A percentile compares a stretch with the other conserved stretches of the same genome.
Evolutionary conservation across 2,113 vertebrate genomes (phyloP).

Genomic region (Vidua macroura): DNA sequence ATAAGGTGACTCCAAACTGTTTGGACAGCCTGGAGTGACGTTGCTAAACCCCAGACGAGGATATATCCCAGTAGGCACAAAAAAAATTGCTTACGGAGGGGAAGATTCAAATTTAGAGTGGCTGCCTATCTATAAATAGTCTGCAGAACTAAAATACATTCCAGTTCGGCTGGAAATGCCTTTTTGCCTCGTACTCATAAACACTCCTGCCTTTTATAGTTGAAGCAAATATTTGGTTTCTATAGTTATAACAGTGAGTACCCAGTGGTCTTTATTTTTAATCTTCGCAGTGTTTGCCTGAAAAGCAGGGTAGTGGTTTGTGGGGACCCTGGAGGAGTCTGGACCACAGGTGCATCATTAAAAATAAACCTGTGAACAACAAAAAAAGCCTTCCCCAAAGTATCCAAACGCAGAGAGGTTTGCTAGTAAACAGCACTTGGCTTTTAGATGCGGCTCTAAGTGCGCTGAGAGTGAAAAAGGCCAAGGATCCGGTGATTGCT

Average conservation of each 20-base stretch:
- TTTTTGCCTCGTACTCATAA: constrained; percentile 51
- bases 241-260: constrained; percentile 46
- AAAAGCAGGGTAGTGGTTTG: constrained; percentile 26
- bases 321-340: background rate
- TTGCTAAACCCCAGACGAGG: background rate
- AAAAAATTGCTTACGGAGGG: constrained; percentile 58
- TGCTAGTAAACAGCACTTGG: constrained; percentile 32
- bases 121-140: constrained; percentile 61
- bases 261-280: constrained; percentile 54
- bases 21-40: background rate
- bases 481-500: constrained; percentile 15
- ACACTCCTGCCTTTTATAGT: constrained; percentile 57
- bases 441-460: constrained; percentile 31
- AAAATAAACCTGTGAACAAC: constrained; percentile 46
- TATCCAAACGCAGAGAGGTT: background rate
- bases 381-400: constrained; percentile 17
- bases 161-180: constrained; percentile 55
- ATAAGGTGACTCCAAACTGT: background rate
- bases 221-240: constrained; percentile 66
- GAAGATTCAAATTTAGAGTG: constrained; percentile 61
- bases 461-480: constrained; percentile 1
- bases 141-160: constrained; percentile 59
- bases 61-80: constrained; percentile 19
- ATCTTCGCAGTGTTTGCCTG: constrained; percentile 3
- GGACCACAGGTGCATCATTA: constrained; percentile 49